Base-by-base conservation (phyloP, 2,888 invertebrate genomes). In the Lordiphosa fenestrarum region DNA sequence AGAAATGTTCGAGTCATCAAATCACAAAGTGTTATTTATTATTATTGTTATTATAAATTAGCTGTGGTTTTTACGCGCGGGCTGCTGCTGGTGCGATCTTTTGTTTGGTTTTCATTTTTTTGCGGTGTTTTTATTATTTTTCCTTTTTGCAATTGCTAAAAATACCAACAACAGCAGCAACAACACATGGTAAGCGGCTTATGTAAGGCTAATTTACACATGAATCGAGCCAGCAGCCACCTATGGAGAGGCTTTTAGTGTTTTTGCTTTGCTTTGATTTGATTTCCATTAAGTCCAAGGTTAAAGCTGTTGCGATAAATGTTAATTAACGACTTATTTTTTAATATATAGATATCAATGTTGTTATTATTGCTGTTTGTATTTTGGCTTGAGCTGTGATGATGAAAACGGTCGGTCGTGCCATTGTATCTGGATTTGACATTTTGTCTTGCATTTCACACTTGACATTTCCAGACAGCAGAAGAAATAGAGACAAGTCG, bases 151-250 rank as follows among this genome's bases (percentile, higher is more conserved):
- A 76, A 80, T 80, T 83, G 80, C 74, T 80, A 80, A 83, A 80
- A 76, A 78, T 76, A 82, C 56, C 59, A 49, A 25, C 6, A 30
- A 46, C 35, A 53, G 33, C 39, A 56, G 35, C 38, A 52, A 48
- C 49, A 53, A 60, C 60, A 53, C 39, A 46, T 46, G 33, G 47
- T 41, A 83, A 83, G 72, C 65, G 55, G 78, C 71, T 80, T 80
- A 83, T 83, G 83, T 80, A 80, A 80, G 77, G 44, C 74, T 74
- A 80, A 83, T 83, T 83, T 76, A 80, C 76, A 83, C 80, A 80
- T 83, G 80, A 83, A 72, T 74, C 66, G 78, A 72, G 57, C 59
- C 53, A 57, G 54, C 48, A 68, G 15, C 44, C 59, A 61, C 67
- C 71, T 71, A 59, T 65, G 66, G 60, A 59, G 66, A 38, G 66